Conservation (phyloP, 2,797 vertebrate species). For the Pangasius djambal region DNA sequence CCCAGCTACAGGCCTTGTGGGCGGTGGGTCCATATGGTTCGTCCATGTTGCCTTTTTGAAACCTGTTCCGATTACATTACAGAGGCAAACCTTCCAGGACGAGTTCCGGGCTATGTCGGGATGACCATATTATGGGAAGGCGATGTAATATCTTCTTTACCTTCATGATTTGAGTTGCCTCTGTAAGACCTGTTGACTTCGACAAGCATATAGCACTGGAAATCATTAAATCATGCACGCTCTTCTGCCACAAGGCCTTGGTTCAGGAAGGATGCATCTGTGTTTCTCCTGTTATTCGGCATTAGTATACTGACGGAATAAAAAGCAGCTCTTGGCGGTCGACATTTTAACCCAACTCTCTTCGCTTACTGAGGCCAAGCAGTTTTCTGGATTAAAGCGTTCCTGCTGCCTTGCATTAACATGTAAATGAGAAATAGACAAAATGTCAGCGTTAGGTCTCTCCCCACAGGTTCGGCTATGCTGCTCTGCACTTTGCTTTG, state of each 20-base stretch:
- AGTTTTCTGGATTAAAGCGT: constrained; percentile 19
- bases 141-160: neutral
- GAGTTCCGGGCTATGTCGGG: neutral
- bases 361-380: neutral
- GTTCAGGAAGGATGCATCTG: neutral
- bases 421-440: constrained; percentile 64
- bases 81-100: neutral
- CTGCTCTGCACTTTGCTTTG: constrained; percentile 52
- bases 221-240: neutral
- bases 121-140: too few relatives aligned
- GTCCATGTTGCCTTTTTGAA: neutral
- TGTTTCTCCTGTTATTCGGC: neutral
- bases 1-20: neutral
- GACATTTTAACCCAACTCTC: constrained; percentile 2
- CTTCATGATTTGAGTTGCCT: neutral
- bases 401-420: constrained; percentile 61
- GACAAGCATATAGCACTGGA: neutral
- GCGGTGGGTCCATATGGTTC: neutral
- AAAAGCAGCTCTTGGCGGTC: constrained; percentile 22
- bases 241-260: neutral
- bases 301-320: neutral
- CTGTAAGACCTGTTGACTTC: neutral
- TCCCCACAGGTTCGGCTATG: constrained; percentile 42
- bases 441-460: constrained; percentile 36
- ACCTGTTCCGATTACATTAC: neutral